A percentile compares a stretch with the other conserved stretches of the same genome.
These are phyloP conservation scores for Ornithoptera priamus DNA, from an alignment of 2,888 invertebrate genomes.

Conservation along the genomic window DNA sequence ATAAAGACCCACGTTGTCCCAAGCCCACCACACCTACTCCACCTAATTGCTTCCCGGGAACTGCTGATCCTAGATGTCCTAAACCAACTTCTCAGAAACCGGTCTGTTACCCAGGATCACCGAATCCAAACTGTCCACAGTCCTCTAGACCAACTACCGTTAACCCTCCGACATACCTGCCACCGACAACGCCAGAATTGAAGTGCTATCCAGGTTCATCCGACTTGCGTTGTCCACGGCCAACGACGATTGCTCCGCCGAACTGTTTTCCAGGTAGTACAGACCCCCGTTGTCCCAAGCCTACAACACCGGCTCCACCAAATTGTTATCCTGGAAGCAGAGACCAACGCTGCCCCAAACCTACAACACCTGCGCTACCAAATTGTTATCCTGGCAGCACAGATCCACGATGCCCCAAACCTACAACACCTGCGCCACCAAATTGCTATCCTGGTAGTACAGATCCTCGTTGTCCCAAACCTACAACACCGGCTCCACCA, in stretches of 20 bases:
- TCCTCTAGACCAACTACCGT: conserved; percentile 40
- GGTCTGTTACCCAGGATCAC: conserved; percentile 38
- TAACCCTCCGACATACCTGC: conserved; percentile 33
- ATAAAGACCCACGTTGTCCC: conserved; percentile 45
- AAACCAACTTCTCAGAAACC: conserved; percentile 31
- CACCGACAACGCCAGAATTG: no score
- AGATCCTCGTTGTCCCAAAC: no score
- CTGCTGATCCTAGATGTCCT: conserved; percentile 50
- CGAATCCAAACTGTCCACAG: conserved; percentile 49
- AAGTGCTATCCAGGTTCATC: conserved; percentile 43
- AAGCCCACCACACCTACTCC: conserved; percentile 39
- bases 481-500: no score
- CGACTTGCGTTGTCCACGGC: conserved; percentile 50
- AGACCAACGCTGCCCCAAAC: no score
- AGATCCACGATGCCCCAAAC: no score
- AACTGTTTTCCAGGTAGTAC: conserved; percentile 49
- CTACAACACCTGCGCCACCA: no score
- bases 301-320: no score
- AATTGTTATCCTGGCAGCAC: no score
- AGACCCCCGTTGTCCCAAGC: conserved; percentile 37
- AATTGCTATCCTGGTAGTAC: no score
- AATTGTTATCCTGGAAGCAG: no score
- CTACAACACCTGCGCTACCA: no score
- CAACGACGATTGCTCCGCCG: conserved; percentile 39
- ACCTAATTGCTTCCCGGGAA: conserved; percentile 52